phyloP scores from a whole-genome alignment of 2,113 vertebrate species.

The Nerophis lumbriciformis region DNA sequence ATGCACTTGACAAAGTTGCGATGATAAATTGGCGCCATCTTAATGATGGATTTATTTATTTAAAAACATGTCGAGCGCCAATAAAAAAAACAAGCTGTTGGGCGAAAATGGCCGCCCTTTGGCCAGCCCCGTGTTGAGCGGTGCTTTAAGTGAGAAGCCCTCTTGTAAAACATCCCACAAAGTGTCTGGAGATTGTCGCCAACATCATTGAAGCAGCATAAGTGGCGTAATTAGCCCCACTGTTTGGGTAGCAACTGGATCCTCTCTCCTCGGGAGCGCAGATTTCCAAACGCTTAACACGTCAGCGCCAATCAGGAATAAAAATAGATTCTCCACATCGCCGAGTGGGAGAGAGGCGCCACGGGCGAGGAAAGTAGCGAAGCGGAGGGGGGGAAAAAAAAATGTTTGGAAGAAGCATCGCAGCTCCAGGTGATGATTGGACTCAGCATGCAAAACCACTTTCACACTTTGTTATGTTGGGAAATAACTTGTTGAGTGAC shows the following conservation, averaged over 20 bases:
- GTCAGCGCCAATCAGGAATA: constrained; percentile 37
- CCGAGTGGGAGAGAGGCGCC: constrained; percentile 18
- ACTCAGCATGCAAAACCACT: not conserved
- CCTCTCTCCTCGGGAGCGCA: constrained; percentile 35
- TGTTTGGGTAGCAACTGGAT: constrained; percentile 48
- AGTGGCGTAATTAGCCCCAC: constrained; percentile 24
- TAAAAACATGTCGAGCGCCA: too few species aligned
- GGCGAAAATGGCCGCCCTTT: too few species aligned
- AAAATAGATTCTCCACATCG: constrained; percentile 28
- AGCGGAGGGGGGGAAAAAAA: not conserved
- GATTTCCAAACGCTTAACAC: constrained; percentile 41
- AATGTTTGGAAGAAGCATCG: too few species aligned
- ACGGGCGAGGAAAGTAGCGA: constrained; percentile 40
- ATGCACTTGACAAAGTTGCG: too few species aligned
- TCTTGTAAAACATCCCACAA: constrained; percentile 1
- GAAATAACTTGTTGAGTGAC: not conserved
- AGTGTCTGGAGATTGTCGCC: not conserved
- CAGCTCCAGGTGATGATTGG: constrained; percentile 1
- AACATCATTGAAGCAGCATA: constrained; percentile 16
- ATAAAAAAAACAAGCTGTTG: too few species aligned
- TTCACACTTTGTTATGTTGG: not conserved
- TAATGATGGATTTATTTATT: too few species aligned
- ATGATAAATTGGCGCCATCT: too few species aligned
- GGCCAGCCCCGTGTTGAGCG: too few species aligned
- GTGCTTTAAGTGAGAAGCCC: too few species aligned